Conservation (phyloP, 2,888 invertebrate genomes). For the Lasioglossum figueresi region DNA sequence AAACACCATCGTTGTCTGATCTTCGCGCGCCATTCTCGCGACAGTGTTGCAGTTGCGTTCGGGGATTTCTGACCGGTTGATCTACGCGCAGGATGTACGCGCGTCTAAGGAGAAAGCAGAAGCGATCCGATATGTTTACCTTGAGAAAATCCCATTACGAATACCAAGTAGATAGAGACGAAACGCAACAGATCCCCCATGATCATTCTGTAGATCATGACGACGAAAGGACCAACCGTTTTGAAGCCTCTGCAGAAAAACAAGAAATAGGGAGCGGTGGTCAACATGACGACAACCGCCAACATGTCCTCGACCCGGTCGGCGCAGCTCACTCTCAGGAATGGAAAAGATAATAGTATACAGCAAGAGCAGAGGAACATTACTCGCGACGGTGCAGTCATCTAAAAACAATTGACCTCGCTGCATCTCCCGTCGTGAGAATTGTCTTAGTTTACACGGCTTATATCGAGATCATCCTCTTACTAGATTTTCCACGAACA, state of each 20-base stretch:
- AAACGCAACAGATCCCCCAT: constrained; percentile 98
- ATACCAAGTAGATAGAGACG: constrained; percentile 97
- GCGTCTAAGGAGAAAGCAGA: not conserved
- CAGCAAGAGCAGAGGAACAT: constrained; percentile 97
- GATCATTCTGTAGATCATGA: constrained; percentile 99
- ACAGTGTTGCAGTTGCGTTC: too few relatives aligned
- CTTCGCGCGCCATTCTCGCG: not conserved
- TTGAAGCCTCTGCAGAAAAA: constrained; percentile 99
- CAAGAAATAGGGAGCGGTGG: constrained; percentile 97
- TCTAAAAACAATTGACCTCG: constrained; percentile 84
- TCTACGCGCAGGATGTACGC: too few relatives aligned
- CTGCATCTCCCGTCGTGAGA: not conserved
- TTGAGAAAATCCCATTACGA: constrained; percentile 99
- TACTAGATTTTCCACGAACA: constrained; percentile 98
- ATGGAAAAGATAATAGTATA: constrained; percentile 93
- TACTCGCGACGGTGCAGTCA: constrained; percentile 94
- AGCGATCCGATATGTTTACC: constrained; percentile 85
- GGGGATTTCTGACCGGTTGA: too few relatives aligned
- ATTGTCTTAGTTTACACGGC: not conserved
- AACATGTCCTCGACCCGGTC: constrained; percentile 96
- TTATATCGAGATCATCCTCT: constrained; percentile 71
- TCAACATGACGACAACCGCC: constrained; percentile 96
- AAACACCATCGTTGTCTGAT: not conserved
- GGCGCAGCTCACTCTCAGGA: constrained; percentile 92
- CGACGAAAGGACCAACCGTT: constrained; percentile 99